Percentiles rank a stretch among this genome's conserved stretches.
Conservation (phyloP, 2,113 vertebrate species). For the Corythoichthys haematopterus region DNA sequence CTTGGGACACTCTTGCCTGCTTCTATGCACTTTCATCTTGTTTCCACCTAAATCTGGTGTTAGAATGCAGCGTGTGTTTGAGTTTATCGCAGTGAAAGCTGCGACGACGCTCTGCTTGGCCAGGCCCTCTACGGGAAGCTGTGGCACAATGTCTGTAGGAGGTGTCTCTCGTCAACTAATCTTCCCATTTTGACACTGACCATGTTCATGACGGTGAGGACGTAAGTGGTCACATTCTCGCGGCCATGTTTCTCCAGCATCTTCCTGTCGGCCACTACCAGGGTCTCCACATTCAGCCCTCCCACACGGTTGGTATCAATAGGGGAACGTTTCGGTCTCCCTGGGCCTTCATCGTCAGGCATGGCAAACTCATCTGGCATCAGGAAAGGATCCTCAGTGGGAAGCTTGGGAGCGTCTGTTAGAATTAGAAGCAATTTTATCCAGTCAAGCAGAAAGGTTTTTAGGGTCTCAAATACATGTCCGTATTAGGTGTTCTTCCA, state of each 20-base stretch:
- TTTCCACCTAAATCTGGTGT: too few species aligned
- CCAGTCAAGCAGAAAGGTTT: neutral
- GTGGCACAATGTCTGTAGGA: too few species aligned
- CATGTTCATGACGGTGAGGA: conserved; percentile 99
- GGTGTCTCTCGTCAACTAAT: too few species aligned
- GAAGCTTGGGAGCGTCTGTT: conserved; percentile 84
- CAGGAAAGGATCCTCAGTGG: conserved; percentile 73
- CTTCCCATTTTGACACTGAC: conserved; percentile 60
- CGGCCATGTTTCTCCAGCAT: conserved; percentile 94
- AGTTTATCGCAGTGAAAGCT: too few species aligned
- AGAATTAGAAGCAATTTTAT: conserved; percentile 1
- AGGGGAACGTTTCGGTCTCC: conserved; percentile 81
- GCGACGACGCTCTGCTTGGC: too few species aligned
- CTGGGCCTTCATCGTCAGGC: conserved; percentile 40
- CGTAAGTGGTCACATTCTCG: conserved; percentile 91
- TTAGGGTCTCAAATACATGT: neutral
- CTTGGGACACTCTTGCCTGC: too few species aligned
- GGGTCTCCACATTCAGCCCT: conserved; percentile 89
- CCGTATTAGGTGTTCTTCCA: neutral
- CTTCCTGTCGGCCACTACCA: conserved; percentile 95
- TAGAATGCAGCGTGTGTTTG: too few species aligned
- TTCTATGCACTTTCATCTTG: too few species aligned
- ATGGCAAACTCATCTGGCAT: conserved; percentile 79
- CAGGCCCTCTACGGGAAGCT: too few species aligned
- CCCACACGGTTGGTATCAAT: conserved; percentile 78